A percentile compares a stretch with the other conserved stretches of the same genome.
phyloP scores from a whole-genome alignment of 2,113 vertebrate species.

The Phocoena sinus region DNA sequence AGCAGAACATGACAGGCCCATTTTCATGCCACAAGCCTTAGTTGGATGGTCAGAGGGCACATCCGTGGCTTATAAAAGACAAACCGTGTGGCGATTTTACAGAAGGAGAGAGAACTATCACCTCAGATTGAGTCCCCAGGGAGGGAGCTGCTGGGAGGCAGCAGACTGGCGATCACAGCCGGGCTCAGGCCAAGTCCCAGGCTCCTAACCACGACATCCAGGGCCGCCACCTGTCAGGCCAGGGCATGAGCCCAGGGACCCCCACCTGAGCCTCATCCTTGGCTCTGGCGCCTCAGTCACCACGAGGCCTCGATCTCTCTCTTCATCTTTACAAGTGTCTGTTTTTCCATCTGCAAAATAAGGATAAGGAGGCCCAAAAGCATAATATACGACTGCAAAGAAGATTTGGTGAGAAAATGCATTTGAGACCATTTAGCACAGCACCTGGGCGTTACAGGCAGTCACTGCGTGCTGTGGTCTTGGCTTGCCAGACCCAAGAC shows the following conservation, averaged over 20 bases:
- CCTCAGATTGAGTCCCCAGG: neutral
- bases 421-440: neutral
- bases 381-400: neutral
- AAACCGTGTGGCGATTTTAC: neutral
- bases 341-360: neutral
- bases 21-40: neutral
- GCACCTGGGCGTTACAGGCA: accelerated
- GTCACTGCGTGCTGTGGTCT: accelerated
- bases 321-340: neutral
- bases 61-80: neutral
- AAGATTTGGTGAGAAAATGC: neutral
- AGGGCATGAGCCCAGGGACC: too few species aligned
- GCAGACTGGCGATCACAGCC: neutral
- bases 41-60: constrained; percentile 25
- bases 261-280: too few species aligned
- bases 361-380: neutral
- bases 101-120: neutral
- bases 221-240: too few species aligned
- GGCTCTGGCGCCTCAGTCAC: neutral
- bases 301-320: neutral
- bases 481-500: neutral
- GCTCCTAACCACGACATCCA: too few species aligned
- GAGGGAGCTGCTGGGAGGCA: neutral
- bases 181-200: neutral
- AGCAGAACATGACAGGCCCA: neutral